These are phyloP conservation scores for Clistopyga incitator DNA, from an alignment of 2,888 invertebrate genomes.

Conservation along the genomic window DNA sequence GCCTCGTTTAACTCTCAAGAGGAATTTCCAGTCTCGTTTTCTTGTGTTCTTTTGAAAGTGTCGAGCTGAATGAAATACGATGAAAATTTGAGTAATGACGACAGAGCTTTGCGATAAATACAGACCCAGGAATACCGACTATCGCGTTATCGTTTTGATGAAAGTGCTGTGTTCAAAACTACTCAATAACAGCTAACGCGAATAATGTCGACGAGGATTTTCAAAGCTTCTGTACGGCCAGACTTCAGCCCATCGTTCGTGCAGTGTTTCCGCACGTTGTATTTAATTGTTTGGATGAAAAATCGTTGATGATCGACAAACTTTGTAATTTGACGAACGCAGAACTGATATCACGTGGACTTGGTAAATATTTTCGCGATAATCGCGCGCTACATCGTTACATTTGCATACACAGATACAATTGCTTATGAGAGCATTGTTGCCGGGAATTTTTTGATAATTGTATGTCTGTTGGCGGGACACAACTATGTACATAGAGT, in stretches of 20 bases:
- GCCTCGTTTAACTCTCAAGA: no score
- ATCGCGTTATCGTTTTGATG: not conserved
- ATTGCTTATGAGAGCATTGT: conserved; percentile 15
- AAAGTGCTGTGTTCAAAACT: conserved; percentile 9
- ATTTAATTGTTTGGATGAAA: not conserved
- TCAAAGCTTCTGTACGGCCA: not conserved
- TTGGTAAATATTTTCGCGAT: conserved; percentile 23
- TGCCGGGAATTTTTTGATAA: conserved; percentile 48
- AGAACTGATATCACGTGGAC: not conserved
- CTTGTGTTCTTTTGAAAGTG: no score
- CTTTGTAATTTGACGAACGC: not conserved
- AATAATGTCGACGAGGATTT: not conserved
- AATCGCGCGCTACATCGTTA: conserved; percentile 16
- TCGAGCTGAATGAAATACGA: not conserved
- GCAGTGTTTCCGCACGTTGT: not conserved
- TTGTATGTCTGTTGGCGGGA: conserved; percentile 63
- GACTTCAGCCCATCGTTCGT: not conserved
- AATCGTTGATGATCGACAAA: not conserved
- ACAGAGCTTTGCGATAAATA: not conserved
- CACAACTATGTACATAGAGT: conserved; percentile 46
- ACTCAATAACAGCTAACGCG: not conserved
- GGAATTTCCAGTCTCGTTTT: no score
- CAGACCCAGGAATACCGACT: conserved; percentile 12
- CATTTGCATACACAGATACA: conserved; percentile 19
- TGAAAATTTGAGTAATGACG: not conserved